Base-by-base conservation (phyloP, 2,888 invertebrate species). In the Cataglyphis altisquamis region DNA sequence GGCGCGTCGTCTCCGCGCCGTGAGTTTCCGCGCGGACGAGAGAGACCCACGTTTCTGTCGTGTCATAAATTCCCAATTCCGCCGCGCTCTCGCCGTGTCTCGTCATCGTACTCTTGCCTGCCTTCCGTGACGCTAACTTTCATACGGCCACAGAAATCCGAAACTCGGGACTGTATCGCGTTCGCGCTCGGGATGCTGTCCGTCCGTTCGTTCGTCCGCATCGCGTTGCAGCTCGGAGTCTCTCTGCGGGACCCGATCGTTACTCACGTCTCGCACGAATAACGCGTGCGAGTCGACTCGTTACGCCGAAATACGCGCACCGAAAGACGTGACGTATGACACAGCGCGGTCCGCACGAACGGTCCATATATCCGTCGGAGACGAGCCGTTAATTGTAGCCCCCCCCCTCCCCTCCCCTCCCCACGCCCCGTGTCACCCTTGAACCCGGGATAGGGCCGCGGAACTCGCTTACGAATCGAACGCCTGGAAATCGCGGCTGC, bases 41-140 rank as follows among this genome's bases (percentile, higher is more conserved):
- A 9, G 21, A 55, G 68, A 60, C 45, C 36, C 21, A 6, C 70
- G 87, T 80, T 73, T 73, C 57, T 75, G 85, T 87, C 90, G 87
- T 89, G 91, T 88, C 92, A 92, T 93, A 93, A 93, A 93, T 93
- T 92, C 91, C 87, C 89, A 89, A 93, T 93, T 92, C 91, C 89
- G 82, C 86, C 72, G 85, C 83, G 84, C 74, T 67, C 70, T 41
- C 70, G 25, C 48, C 64, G 36, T 21, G 25, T 67, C 67, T 68
- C 70, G 70, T 84, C 84, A 82, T 77, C 84, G 81, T 78, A 41
- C 62, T 45, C 12, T 15, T 67, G 55, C 62, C 72, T 78, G 64
- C 84, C 83, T 89, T 89, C 83, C 88, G 86, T 84, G 84, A 85
- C 82, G 77, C 41, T 82, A 77, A 85, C 81, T 83, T 80, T 86